Conservation (phyloP, 2,888 invertebrate species). For the Cyaniris semiargus region DNA sequence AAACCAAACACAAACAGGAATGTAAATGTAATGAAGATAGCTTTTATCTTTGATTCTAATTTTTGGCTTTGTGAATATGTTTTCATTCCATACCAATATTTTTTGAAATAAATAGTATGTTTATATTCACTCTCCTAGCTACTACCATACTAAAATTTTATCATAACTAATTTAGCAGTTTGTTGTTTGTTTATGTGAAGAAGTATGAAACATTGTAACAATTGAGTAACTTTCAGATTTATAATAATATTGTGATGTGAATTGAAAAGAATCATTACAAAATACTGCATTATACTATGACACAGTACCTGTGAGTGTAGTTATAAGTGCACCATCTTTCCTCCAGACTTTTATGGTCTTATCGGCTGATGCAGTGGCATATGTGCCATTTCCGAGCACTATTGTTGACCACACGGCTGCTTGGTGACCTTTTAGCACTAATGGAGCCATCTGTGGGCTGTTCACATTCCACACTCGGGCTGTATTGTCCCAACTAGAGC, state of each 20-base stretch:
- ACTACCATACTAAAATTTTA: too few species aligned
- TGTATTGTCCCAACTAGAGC: conserved; percentile 96
- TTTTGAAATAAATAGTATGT: too few species aligned
- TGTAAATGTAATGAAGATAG: not conserved
- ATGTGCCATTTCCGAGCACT: conserved; percentile 77
- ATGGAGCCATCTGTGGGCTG: conserved; percentile 70
- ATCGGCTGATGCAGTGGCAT: conserved; percentile 96
- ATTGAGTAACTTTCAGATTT: too few species aligned
- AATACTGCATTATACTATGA: not conserved
- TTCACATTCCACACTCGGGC: conserved; percentile 90
- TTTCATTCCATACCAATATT: too few species aligned
- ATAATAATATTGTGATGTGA: too few species aligned
- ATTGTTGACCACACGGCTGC: conserved; percentile 93
- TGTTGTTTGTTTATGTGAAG: too few species aligned
- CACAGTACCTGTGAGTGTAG: conserved; percentile 82
- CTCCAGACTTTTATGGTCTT: conserved; percentile 93
- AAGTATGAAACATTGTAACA: too few species aligned
- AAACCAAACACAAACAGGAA: not conserved
- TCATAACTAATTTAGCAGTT: too few species aligned
- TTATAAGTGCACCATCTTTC: conserved; percentile 83
- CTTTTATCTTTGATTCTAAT: not conserved
- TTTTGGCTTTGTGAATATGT: too few species aligned
- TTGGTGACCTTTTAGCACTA: conserved; percentile 85
- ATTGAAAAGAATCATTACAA: too few species aligned
- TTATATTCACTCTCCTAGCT: too few species aligned